A percentile compares a stretch with the other conserved stretches of the same genome.
phyloP scores from a whole-genome alignment of 2,888 invertebrate genomes.

The Xestia sexstrigata region DNA sequence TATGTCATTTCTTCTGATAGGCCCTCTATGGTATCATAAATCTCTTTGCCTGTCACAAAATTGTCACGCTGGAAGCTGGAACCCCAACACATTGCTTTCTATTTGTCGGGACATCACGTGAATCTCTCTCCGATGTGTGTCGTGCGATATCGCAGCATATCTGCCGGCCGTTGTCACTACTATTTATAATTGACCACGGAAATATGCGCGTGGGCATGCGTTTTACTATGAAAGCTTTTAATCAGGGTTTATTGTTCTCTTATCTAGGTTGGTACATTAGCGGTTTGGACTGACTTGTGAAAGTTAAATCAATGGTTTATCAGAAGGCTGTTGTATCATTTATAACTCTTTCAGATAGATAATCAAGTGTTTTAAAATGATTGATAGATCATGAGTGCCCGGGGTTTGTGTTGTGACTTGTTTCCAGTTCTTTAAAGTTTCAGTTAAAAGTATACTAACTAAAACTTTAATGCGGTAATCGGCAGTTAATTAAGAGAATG shows the following conservation, averaged over 20 bases:
- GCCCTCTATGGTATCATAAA: not conserved
- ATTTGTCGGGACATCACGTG: constrained; percentile 13
- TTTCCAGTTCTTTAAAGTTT: not conserved
- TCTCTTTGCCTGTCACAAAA: not conserved
- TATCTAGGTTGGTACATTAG: constrained; percentile 37
- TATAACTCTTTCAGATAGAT: not conserved
- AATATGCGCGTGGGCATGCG: constrained; percentile 60
- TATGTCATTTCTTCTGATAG: not conserved
- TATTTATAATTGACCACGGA: constrained; percentile 57
- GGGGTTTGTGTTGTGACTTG: not conserved
- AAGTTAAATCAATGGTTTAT: constrained; percentile 28
- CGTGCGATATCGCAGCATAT: constrained; percentile 49
- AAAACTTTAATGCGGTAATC: not conserved
- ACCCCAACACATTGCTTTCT: constrained; percentile 2
- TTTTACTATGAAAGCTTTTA: constrained; percentile 53
- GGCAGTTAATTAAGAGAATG: no score
- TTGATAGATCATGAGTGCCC: constrained; percentile 1
- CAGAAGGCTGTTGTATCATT: constrained; percentile 10
- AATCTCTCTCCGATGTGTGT: constrained; percentile 20
- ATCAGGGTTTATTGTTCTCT: constrained; percentile 50
- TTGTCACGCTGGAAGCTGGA: not conserved
- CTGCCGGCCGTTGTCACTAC: constrained; percentile 48
- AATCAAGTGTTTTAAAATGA: not conserved
- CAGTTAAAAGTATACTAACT: not conserved
- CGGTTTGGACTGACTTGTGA: constrained; percentile 13